Conservation (phyloP, 2,113 vertebrate species). For the Hippopotamus amphibius region DNA sequence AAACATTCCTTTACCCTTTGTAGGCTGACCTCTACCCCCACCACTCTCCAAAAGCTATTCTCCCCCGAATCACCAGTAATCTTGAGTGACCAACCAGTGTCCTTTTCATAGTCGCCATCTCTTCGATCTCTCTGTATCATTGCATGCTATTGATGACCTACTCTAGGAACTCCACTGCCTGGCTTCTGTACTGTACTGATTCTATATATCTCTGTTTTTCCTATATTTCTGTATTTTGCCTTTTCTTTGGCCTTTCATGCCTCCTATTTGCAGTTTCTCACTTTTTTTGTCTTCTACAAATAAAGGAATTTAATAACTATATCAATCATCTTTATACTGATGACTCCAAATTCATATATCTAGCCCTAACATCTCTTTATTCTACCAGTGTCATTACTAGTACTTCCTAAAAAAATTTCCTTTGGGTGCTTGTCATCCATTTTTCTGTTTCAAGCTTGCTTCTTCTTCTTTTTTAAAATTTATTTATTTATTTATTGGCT, state of each 20-base stretch:
- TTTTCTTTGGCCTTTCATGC: neutral
- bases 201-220: neutral
- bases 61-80: neutral
- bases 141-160: neutral
- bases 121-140: neutral
- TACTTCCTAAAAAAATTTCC: neutral
- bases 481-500: no score
- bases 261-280: conserved; percentile 1
- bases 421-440: neutral
- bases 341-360: conserved; percentile 28
- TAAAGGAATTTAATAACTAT: neutral
- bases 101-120: neutral
- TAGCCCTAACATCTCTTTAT: neutral
- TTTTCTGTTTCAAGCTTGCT: conserved; percentile 18
- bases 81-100: neutral
- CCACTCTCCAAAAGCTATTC: neutral
- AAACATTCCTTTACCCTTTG: neutral
- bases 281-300: neutral
- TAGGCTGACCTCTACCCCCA: neutral
- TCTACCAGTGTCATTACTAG: neutral
- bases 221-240: neutral
- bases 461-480: neutral
- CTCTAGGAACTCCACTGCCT: neutral
- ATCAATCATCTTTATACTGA: neutral
- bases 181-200: neutral